These are phyloP conservation scores for Cotesia typhae DNA, from an alignment of 1,140 invertebrate species.

Conservation along the genomic window DNA sequence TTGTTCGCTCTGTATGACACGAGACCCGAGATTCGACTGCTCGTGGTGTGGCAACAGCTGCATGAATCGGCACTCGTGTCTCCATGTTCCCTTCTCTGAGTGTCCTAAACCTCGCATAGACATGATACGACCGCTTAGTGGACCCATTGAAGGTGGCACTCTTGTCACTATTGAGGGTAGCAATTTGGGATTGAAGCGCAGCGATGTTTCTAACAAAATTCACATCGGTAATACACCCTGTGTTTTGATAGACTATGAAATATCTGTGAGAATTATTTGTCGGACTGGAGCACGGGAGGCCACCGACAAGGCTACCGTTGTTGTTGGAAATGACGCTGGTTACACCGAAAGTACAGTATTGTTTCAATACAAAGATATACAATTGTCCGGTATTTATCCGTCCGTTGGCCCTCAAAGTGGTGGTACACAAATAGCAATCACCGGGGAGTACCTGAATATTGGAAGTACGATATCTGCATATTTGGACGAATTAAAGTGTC, in stretches of 20 bases:
- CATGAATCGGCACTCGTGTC: conserved; percentile 83
- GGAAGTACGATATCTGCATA: conserved; percentile 88
- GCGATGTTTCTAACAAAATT: conserved; percentile 91
- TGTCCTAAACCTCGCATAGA: conserved; percentile 94
- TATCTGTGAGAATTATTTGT: conserved; percentile 91
- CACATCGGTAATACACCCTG: conserved; percentile 91
- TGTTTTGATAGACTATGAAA: conserved; percentile 86
- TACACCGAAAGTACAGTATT: conserved; percentile 87
- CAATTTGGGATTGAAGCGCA: conserved; percentile 90
- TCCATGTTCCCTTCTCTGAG: conserved; percentile 76
- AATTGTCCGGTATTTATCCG: conserved; percentile 83
- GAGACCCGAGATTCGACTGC: conserved; percentile 87
- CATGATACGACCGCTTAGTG: conserved; percentile 92
- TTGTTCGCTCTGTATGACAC: conserved; percentile 92
- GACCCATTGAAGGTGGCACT: conserved; percentile 95
- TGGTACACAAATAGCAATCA: conserved; percentile 90
- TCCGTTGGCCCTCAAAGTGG: conserved; percentile 90
- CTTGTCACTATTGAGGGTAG: conserved; percentile 94
- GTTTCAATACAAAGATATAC: conserved; percentile 90
- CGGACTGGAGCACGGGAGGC: conserved; percentile 80
- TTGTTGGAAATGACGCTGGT: conserved; percentile 89
- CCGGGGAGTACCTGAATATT: conserved; percentile 91
- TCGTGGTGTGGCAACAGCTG: conserved; percentile 92
- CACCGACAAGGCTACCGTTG: conserved; percentile 81
- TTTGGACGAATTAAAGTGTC: conserved; percentile 88